These are phyloP conservation scores for Pseudorhombus dupliciocellatus DNA, from an alignment of 2,113 vertebrate genomes.

Conservation along the genomic window DNA sequence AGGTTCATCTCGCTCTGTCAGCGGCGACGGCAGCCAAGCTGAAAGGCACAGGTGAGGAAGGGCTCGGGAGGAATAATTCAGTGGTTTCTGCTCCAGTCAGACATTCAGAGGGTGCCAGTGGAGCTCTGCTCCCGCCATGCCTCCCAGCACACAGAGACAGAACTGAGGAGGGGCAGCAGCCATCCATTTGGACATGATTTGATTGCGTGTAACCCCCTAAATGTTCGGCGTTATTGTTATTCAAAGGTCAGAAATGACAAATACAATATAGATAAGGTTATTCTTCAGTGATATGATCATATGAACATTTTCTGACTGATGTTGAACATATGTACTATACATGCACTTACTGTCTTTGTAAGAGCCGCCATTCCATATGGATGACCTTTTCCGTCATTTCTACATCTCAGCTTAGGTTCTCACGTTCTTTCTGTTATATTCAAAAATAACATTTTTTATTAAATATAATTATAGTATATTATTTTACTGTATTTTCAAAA, in stretches of 20 bases:
- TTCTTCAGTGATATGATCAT: conserved; percentile 10
- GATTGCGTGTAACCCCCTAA: conserved; percentile 45
- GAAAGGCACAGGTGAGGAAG: background rate
- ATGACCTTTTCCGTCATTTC: no score
- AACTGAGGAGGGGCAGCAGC: conserved; percentile 11
- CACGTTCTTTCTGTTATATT: no score
- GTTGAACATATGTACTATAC: background rate
- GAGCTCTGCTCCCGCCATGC: background rate
- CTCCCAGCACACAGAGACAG: conserved; percentile 4
- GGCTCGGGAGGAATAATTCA: conserved; percentile 18
- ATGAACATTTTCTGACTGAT: conserved; percentile 3
- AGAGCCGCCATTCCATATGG: background rate
- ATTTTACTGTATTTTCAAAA: no score
- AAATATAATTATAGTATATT: no score
- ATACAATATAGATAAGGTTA: conserved; percentile 37
- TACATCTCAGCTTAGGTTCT: no score
- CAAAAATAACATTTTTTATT: no score
- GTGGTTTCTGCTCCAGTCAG: conserved; percentile 25
- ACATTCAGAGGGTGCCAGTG: conserved; percentile 6
- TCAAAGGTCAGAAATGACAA: conserved; percentile 60
- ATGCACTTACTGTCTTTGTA: background rate
- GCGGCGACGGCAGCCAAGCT: background rate
- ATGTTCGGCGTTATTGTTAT: conserved; percentile 47
- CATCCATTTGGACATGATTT: conserved; percentile 39
- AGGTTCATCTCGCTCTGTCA: conserved; percentile 8